Evolutionary conservation across 1,140 invertebrate species (phyloP), one percentile per base, ranked within the genome.

Genomic region (Diabrotica undecimpunctata): DNA sequence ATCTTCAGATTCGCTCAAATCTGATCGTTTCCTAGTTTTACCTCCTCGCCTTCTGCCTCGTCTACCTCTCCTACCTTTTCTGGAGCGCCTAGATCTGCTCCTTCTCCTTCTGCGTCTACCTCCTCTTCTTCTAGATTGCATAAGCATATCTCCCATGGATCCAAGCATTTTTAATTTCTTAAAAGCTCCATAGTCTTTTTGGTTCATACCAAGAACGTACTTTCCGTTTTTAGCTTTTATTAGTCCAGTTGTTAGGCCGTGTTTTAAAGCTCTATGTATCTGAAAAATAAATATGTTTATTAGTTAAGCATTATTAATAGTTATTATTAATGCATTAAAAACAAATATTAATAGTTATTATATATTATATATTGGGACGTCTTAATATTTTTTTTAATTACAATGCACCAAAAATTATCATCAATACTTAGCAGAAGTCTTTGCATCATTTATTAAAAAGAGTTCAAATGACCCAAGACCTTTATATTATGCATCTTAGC

Each of bases 181-280:
- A 38, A 60, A 60, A n/a, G 25, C 41, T 7, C 39, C n/a, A 13
- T 60, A 60, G 7, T 60, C 58, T 50, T 25, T 60, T 10, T 13
- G 38, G 6, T 14, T 13, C 58, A 60, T 8, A 25, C 58, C 58
- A 12, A 60, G 46, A 13, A n/a, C 39, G 39, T 60, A 60, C 8
- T 46, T 60, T 60, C 58, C 38, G n/a, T 0, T 46, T 60, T 46
- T 60, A 10, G 6, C 10, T 25, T n/a, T 50, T 3, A 60, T 60
- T 38, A 60, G 14, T 5, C 58, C 58, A 5, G n/a, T 50, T 6
- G 39, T 8, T 5, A 60, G 5, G 0, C 58, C 58, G 11, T 60
- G 58, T 51, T 50, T 60, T 8, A 60, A 39, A 12, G 58, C 58
- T 35, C 25, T 51, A 10, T 46, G 12, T 13, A 60, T 39, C 13